Conservation (phyloP, 2,888 invertebrate genomes). For the Stenichneumon culpator region DNA sequence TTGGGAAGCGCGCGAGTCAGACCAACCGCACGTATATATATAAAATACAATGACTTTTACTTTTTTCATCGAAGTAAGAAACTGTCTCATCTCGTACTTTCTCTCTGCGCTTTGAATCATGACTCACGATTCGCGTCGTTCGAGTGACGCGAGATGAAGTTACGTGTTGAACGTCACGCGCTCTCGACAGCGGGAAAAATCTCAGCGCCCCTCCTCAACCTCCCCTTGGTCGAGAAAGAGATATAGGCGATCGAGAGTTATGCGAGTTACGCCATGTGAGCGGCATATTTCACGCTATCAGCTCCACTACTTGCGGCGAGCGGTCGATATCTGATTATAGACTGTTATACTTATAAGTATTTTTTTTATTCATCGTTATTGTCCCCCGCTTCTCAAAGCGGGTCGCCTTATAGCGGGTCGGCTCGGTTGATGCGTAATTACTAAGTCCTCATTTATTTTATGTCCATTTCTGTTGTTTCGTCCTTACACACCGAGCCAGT, state of each 20-base stretch:
- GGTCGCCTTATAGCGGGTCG: too few species aligned
- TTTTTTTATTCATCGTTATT: too few species aligned
- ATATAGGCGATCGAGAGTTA: constrained; percentile 55
- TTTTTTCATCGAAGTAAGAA: background rate
- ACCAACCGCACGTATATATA: too few species aligned
- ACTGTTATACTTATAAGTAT: constrained; percentile 3
- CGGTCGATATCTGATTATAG: constrained; percentile 41
- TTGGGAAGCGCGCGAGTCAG: background rate
- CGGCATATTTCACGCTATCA: constrained; percentile 49
- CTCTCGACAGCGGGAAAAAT: constrained; percentile 33
- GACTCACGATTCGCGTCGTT: constrained; percentile 24
- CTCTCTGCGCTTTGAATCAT: background rate
- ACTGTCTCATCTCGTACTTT: constrained; percentile 1
- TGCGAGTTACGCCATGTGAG: constrained; percentile 53
- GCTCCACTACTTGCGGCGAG: constrained; percentile 23
- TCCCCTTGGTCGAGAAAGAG: constrained; percentile 7
- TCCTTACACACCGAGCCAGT: too few species aligned
- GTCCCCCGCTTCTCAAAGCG: too few species aligned
- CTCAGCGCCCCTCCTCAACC: background rate
- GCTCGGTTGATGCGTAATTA: too few species aligned
- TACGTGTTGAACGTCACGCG: constrained; percentile 1
- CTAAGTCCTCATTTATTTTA: too few species aligned
- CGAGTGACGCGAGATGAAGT: background rate
- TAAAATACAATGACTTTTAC: background rate
- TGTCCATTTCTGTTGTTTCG: too few species aligned